Conservation (phyloP, 2,797 vertebrate genomes). For the Graptemys geographica region DNA sequence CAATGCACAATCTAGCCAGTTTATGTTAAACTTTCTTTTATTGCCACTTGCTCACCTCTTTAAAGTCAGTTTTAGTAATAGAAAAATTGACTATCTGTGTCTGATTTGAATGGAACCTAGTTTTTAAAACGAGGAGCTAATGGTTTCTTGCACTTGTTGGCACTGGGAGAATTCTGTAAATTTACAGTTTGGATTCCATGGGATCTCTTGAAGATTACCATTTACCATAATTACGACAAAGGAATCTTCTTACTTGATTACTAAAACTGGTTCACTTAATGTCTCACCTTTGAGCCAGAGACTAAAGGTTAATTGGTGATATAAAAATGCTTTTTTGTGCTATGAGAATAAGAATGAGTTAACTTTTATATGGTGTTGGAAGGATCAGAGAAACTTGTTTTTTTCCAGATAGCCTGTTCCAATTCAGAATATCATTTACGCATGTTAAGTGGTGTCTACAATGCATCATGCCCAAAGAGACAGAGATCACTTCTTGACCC, state of each 20-base stretch:
- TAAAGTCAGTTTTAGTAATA: neutral
- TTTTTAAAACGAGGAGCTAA: neutral
- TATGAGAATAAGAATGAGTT: neutral
- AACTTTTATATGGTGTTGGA: neutral
- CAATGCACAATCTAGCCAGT: neutral
- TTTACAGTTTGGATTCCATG: neutral
- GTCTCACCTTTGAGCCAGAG: neutral
- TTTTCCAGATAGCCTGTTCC: constrained; percentile 65
- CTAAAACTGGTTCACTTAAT: neutral
- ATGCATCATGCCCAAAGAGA: constrained; percentile 53
- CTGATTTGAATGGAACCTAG: accelerated
- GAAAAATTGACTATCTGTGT: neutral
- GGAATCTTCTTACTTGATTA: neutral
- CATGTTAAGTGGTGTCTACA: constrained; percentile 62
- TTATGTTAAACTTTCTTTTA: neutral
- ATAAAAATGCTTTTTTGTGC: neutral
- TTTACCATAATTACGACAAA: neutral
- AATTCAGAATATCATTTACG: constrained; percentile 60
- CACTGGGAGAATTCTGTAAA: neutral
- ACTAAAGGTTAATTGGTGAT: constrained; percentile 34
- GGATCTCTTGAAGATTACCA: neutral
- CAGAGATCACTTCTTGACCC: constrained; percentile 41
- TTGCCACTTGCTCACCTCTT: accelerated
- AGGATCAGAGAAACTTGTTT: constrained; percentile 56
- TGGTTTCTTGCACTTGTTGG: neutral